Conservation (phyloP, 2,797 vertebrate genomes). For the Botia almorhae region DNA sequence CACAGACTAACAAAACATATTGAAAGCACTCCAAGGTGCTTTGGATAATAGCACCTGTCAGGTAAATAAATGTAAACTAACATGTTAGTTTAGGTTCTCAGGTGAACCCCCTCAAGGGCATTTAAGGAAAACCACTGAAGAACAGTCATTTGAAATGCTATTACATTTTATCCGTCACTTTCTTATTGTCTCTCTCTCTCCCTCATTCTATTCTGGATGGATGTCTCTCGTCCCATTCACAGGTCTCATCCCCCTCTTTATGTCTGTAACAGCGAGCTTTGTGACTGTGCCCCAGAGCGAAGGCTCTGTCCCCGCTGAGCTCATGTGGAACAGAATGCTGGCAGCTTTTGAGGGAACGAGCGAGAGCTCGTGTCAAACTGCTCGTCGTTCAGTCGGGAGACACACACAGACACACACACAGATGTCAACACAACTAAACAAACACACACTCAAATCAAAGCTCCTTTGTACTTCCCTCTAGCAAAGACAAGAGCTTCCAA, state of each 20-base stretch:
- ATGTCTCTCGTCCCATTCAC: slow-evolving; percentile 35
- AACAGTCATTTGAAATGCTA: not conserved
- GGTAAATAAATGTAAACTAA: not conserved
- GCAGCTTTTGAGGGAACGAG: slow-evolving; percentile 71
- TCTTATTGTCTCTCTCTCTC: slow-evolving; percentile 20
- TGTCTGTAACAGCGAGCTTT: slow-evolving; percentile 50
- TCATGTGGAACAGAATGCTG: slow-evolving; percentile 84
- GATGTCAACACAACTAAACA: slow-evolving; percentile 46
- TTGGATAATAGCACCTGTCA: too few relatives aligned
- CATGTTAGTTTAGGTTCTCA: not conserved
- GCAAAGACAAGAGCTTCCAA: slow-evolving; percentile 49
- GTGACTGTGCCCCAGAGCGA: slow-evolving; percentile 59
- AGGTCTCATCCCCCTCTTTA: slow-evolving; percentile 44
- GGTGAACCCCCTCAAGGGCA: not conserved
- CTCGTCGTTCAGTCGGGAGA: slow-evolving; percentile 65
- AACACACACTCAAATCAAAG: slow-evolving; percentile 52
- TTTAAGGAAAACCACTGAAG: not conserved
- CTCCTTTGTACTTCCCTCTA: slow-evolving; percentile 44
- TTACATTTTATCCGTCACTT: slow-evolving; percentile 1
- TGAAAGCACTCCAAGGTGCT: too few relatives aligned
- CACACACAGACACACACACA: slow-evolving; percentile 32
- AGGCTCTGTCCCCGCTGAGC: slow-evolving; percentile 68
- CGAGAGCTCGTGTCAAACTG: slow-evolving; percentile 69
- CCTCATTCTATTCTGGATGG: slow-evolving; percentile 46
- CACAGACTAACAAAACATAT: too few relatives aligned